Conservation (phyloP, 2,888 invertebrate genomes). For the Cenopis cana region DNA sequence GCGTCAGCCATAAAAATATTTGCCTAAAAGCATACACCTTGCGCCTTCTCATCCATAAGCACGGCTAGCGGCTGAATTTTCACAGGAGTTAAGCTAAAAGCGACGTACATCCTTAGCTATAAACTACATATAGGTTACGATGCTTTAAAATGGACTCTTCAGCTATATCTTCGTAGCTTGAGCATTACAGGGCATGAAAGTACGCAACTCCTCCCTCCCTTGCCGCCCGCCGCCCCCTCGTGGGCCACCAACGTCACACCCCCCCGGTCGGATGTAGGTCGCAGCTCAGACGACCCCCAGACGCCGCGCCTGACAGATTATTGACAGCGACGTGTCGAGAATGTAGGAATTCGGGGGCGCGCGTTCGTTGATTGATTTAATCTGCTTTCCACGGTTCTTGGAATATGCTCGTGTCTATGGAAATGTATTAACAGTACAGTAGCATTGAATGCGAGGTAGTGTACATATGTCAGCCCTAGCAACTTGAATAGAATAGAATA, state of each 20-base stretch:
- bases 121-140: no score
- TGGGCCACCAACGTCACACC: slow-evolving; percentile 60
- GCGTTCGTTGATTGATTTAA: slow-evolving; percentile 20
- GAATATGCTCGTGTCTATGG: not conserved
- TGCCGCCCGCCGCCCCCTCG: slow-evolving; percentile 40
- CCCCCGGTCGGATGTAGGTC: slow-evolving; percentile 70
- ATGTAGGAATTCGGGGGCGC: slow-evolving; percentile 32
- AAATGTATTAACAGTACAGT: not conserved
- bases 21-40: no score
- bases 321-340: slow-evolving; percentile 43
- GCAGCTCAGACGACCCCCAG: slow-evolving; percentile 82
- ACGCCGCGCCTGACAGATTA: slow-evolving; percentile 62
- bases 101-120: no score
- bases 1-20: no score
- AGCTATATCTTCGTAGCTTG: no score
- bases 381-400: not conserved
- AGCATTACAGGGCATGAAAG: not conserved
- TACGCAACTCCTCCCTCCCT: not conserved
- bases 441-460: not conserved
- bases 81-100: no score
- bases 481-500: no score
- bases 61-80: no score
- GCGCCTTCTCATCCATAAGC: no score
- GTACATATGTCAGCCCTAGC: not conserved
- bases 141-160: no score